These are phyloP conservation scores for Tridacna gigas DNA, from an alignment of 2,888 invertebrate genomes.

Conservation along the genomic window DNA sequence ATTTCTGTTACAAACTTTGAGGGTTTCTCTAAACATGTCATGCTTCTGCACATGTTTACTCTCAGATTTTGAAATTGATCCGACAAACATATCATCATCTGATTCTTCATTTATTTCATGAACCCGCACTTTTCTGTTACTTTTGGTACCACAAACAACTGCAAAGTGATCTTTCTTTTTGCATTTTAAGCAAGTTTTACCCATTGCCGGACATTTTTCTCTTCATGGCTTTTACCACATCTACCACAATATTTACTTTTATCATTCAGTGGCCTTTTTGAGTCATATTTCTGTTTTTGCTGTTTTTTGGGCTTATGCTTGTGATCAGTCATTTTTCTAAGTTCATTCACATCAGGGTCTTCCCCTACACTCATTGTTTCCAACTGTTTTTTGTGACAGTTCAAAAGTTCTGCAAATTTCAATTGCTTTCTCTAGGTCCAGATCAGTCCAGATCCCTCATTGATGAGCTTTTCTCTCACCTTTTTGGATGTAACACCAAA, in stretches of 20 bases:
- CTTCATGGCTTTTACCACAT: constrained; percentile 17
- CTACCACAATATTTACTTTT: constrained; percentile 1
- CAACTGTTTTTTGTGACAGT: constrained; percentile 18
- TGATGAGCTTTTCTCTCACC: constrained; percentile 54
- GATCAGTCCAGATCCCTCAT: constrained; percentile 49
- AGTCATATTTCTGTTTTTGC: too few species aligned
- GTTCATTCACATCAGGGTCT: constrained; percentile 27
- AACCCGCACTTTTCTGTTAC: background rate
- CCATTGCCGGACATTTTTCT: constrained; percentile 42
- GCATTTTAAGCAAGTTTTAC: constrained; percentile 33
- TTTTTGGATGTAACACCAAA: constrained; percentile 43
- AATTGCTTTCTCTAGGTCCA: constrained; percentile 34
- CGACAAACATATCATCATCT: constrained; percentile 27
- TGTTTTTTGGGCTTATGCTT: too few species aligned
- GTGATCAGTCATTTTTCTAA: too few species aligned
- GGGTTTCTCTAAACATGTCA: constrained; percentile 25
- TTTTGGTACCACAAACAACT: constrained; percentile 5
- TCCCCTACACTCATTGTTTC: constrained; percentile 35
- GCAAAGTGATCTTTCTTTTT: constrained; percentile 44
- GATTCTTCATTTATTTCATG: constrained; percentile 25
- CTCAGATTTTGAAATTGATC: background rate
- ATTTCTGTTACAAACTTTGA: background rate
- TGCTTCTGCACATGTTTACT: background rate
- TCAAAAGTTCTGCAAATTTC: constrained; percentile 43
- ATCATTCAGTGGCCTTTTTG: background rate